Percentiles rank a stretch among this genome's conserved stretches.
Conservation (phyloP, 2,888 invertebrate species). For the Antitype chi region DNA sequence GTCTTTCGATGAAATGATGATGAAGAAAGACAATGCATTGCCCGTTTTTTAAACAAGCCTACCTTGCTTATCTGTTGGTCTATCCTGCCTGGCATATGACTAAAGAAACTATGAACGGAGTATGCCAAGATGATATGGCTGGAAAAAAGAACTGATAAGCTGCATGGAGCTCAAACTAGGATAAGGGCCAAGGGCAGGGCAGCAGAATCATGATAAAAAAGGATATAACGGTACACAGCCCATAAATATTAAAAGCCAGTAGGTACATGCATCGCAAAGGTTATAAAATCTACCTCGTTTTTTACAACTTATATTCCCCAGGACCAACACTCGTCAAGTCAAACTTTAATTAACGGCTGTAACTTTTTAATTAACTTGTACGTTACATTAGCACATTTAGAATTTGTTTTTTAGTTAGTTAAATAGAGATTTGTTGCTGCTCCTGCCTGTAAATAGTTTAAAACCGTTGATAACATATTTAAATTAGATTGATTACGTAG, state of each 20-base stretch:
- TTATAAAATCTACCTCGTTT: slow-evolving; percentile 27
- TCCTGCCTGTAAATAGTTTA: not conserved
- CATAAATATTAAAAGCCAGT: slow-evolving; percentile 34
- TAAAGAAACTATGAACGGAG: not conserved
- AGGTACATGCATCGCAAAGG: slow-evolving; percentile 15
- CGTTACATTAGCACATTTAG: slow-evolving; percentile 18
- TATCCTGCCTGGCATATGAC: not conserved
- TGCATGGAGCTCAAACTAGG: not conserved
- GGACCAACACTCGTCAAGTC: slow-evolving; percentile 28
- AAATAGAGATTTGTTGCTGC: slow-evolving; percentile 5
- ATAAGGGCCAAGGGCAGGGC: not conserved
- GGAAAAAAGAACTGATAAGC: not conserved
- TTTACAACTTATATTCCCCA: slow-evolving; percentile 20
- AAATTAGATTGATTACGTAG: slow-evolving; percentile 6
- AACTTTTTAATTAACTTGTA: slow-evolving; percentile 47
- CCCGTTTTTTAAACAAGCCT: not conserved
- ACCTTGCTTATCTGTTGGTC: not conserved
- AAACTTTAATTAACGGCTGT: slow-evolving; percentile 36
- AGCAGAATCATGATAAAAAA: not conserved
- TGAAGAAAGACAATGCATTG: not conserved
- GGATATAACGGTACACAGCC: not conserved
- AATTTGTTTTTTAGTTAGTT: slow-evolving; percentile 29
- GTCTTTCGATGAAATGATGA: too few relatives aligned
- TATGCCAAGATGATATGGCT: not conserved
- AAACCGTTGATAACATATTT: slow-evolving; percentile 5